Conservation (phyloP, 2,888 invertebrate species). For the Leptogaster cylindrica region DNA sequence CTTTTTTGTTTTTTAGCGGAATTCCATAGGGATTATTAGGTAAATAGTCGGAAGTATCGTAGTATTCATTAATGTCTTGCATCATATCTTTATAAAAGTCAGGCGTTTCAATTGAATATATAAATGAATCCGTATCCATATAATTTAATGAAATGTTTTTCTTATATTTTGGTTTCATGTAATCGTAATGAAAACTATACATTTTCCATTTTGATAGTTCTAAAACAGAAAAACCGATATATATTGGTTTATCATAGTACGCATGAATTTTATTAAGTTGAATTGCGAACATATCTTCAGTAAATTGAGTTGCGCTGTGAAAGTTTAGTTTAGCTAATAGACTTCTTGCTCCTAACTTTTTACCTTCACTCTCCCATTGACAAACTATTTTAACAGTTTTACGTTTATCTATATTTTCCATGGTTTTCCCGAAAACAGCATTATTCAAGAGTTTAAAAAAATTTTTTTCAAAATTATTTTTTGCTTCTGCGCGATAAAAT, state of each 20-base stretch:
- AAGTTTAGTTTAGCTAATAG: constrained; percentile 43
- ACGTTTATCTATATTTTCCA: constrained; percentile 49
- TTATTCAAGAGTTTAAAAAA: constrained; percentile 31
- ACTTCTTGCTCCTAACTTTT: constrained; percentile 36
- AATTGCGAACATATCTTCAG: neutral
- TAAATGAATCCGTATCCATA: constrained; percentile 42
- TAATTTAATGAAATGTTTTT: constrained; percentile 11
- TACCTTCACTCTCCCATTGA: constrained; percentile 46
- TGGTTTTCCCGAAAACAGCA: constrained; percentile 43
- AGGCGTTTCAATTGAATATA: constrained; percentile 40
- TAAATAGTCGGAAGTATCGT: constrained; percentile 54
- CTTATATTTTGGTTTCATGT: constrained; percentile 38
- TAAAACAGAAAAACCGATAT: constrained; percentile 21
- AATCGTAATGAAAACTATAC: constrained; percentile 47
- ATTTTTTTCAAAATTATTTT: neutral
- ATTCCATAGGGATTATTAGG: constrained; percentile 49
- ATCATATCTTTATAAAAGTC: constrained; percentile 46
- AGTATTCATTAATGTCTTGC: constrained; percentile 45
- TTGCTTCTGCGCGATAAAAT: neutral
- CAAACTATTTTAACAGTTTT: constrained; percentile 45
- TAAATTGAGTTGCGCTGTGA: constrained; percentile 37
- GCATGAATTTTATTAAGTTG: constrained; percentile 34
- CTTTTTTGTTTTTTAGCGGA: constrained; percentile 49
- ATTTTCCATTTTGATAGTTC: constrained; percentile 46
- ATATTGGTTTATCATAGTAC: constrained; percentile 45